A percentile compares a stretch with the other conserved stretches of the same genome.
Conservation (phyloP, 2,113 vertebrate species). For the Tetraodon nigroviridis region DNA sequence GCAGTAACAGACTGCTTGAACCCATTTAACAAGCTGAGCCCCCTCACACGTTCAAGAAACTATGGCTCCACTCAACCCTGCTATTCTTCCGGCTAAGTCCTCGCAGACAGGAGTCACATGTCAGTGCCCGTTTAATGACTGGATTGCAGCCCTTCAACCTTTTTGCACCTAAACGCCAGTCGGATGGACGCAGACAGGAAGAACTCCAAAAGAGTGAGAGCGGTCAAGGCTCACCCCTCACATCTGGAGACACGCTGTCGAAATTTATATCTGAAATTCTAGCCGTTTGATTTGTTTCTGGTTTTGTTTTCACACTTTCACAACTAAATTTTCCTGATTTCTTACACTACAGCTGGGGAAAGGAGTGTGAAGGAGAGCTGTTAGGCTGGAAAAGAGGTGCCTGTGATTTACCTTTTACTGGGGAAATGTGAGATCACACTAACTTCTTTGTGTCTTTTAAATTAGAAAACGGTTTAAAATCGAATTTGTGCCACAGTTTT, state of each 20-base stretch:
- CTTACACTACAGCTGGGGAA: constrained; percentile 12
- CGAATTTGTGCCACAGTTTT: neutral
- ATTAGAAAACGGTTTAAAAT: neutral
- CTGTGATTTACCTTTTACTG: neutral
- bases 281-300: neutral
- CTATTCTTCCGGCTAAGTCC: constrained; percentile 44
- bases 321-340: constrained; percentile 12
- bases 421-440: neutral
- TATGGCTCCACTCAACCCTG: constrained; percentile 54
- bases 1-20: constrained; percentile 22
- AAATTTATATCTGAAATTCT: constrained; percentile 25
- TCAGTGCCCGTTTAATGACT: constrained; percentile 37
- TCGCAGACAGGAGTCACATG: constrained; percentile 36
- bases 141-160: constrained; percentile 33
- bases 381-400: too few relatives aligned
- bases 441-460: neutral
- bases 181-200: constrained; percentile 38
- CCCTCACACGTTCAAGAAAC: constrained; percentile 36
- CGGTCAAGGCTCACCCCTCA: constrained; percentile 26
- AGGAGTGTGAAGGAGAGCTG: constrained; percentile 9
- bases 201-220: constrained; percentile 20
- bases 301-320: constrained; percentile 20
- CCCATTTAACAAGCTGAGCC: constrained; percentile 36
- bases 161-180: constrained; percentile 46
- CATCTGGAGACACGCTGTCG: constrained; percentile 38